Evolutionary conservation across 2,797 vertebrate species (phyloP).

Genomic region (Centroberyx gerrardi): DNA sequence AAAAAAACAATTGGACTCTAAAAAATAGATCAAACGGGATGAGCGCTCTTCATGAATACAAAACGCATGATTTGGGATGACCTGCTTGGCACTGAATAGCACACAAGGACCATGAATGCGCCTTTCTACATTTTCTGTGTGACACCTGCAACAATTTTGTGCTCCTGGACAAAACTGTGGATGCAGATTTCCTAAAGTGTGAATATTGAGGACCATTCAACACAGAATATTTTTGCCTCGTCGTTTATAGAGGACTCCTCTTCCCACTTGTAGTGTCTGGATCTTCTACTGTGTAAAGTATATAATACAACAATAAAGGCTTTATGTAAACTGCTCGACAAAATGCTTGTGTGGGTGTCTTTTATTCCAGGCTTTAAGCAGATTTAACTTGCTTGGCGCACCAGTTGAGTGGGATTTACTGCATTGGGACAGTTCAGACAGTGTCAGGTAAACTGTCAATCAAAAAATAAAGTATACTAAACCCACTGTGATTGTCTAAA

Average conservation of each 20-base stretch:
- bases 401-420: constrained; percentile 34
- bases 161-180: constrained; percentile 46
- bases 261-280: constrained; percentile 12
- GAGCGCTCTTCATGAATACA: constrained; percentile 74
- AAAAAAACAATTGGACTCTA: constrained; percentile 71
- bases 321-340: constrained; percentile 35
- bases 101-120: constrained; percentile 70
- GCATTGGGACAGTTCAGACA: constrained; percentile 33
- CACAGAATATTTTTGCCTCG: constrained; percentile 26
- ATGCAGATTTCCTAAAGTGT: constrained; percentile 53
- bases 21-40: constrained; percentile 69
- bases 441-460: constrained; percentile 43
- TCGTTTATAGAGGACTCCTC: constrained; percentile 28
- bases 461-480: background rate
- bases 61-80: constrained; percentile 68
- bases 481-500: background rate
- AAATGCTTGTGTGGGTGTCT: constrained; percentile 45
- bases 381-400: constrained; percentile 17
- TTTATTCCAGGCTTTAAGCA: constrained; percentile 24
- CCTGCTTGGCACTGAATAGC: constrained; percentile 69
- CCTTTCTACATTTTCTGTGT: constrained; percentile 62
- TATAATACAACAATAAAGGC: constrained; percentile 40
- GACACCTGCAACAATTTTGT: constrained; percentile 50
- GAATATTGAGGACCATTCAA: constrained; percentile 40
- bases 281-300: constrained; percentile 26